Percentiles rank a stretch among this genome's conserved stretches.
These are phyloP conservation scores for Orchestes rusci DNA, from an alignment of 2,888 invertebrate genomes.

Conservation along the genomic window DNA sequence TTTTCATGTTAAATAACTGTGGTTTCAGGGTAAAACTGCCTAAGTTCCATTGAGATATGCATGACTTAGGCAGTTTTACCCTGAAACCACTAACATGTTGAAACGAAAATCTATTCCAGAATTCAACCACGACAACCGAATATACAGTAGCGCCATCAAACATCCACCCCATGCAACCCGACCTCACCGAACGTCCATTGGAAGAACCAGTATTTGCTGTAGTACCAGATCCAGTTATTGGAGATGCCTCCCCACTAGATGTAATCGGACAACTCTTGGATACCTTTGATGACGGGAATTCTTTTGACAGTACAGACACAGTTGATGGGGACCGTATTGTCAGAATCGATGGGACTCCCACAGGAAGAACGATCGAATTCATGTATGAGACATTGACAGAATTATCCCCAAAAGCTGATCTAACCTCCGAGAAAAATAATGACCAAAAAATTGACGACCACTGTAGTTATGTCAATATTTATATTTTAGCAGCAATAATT, in stretches of 20 bases:
- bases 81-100: neutral
- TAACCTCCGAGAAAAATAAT: neutral
- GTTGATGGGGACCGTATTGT: too few relatives aligned
- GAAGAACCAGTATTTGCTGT: too few relatives aligned
- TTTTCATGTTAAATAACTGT: too few relatives aligned
- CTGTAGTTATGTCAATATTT: constrained; percentile 8
- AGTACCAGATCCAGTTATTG: constrained; percentile 2
- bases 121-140: constrained; percentile 1
- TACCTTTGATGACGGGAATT: too few relatives aligned
- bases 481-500: constrained; percentile 9
- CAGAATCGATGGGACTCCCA: too few relatives aligned
- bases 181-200: constrained; percentile 9
- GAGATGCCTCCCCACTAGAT: constrained; percentile 1
- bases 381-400: neutral
- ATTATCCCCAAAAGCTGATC: neutral
- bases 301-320: too few relatives aligned
- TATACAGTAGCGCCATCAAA: constrained; percentile 11
- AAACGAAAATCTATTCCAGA: constrained; percentile 7
- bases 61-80: neutral
- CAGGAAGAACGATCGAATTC: neutral
- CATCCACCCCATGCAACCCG: constrained; percentile 14
- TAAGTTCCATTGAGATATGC: neutral
- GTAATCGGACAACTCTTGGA: too few relatives aligned
- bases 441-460: too few relatives aligned
- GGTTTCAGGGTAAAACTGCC: too few relatives aligned